Conservation (phyloP, 2,888 invertebrate genomes). For the Thymelicus acteon region DNA sequence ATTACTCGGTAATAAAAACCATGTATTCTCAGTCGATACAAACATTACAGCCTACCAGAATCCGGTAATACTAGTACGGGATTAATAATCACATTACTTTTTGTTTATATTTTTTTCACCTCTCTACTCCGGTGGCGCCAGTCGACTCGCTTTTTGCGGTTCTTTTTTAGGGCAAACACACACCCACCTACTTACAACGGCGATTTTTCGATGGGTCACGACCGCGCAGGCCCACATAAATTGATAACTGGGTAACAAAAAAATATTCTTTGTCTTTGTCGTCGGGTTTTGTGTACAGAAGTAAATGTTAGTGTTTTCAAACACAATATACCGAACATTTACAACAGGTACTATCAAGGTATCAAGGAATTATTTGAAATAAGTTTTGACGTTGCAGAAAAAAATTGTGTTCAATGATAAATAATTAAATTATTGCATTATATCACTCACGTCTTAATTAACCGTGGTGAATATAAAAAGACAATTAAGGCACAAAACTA, state of each 20-base stretch:
- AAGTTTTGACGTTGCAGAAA: too few species aligned
- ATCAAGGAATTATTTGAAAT: too few species aligned
- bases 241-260: constrained; percentile 7
- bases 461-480: neutral
- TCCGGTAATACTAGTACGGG: constrained; percentile 44
- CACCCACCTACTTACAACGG: constrained; percentile 45
- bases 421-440: too few species aligned
- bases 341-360: too few species aligned
- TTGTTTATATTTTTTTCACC: constrained; percentile 57
- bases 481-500: neutral
- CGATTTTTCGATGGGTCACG: constrained; percentile 12
- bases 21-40: neutral
- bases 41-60: constrained; percentile 8
- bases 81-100: constrained; percentile 74
- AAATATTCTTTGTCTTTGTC: neutral
- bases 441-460: neutral
- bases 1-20: neutral
- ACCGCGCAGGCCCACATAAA: neutral
- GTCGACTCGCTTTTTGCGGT: constrained; percentile 48
- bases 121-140: constrained; percentile 68
- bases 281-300: neutral
- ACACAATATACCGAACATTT: neutral
- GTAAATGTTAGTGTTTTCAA: neutral
- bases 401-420: too few species aligned
- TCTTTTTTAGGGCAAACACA: constrained; percentile 50